Evolutionary conservation across 2,113 vertebrate species (phyloP).

Genomic region (Galemys pyrenaicus): DNA sequence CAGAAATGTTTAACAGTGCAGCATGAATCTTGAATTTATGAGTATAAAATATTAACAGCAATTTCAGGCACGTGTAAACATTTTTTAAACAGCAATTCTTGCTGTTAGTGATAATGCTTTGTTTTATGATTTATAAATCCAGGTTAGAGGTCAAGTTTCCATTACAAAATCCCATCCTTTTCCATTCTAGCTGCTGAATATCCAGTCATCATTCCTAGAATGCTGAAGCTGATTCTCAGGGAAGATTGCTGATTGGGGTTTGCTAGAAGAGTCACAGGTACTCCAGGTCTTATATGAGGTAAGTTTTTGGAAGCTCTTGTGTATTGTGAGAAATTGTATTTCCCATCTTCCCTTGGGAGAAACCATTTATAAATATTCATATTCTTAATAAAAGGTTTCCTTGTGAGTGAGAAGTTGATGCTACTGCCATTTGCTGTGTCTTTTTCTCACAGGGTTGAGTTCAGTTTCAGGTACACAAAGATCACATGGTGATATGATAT

Average conservation of each 20-base stretch:
- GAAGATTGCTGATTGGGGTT: background rate
- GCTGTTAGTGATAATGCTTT: background rate
- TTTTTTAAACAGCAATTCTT: background rate
- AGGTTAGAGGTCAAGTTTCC: background rate
- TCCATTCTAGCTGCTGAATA: background rate
- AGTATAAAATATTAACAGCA: background rate
- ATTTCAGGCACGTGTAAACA: conserved; percentile 26
- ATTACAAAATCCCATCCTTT: background rate
- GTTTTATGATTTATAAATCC: background rate
- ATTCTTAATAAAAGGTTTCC: background rate
- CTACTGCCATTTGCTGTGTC: background rate
- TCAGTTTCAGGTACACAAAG: background rate
- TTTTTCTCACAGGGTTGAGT: conserved; percentile 12
- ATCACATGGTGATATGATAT: background rate
- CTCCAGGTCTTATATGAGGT: background rate
- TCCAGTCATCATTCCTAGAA: background rate
- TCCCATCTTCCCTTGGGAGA: background rate
- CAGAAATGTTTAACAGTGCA: conserved; percentile 31
- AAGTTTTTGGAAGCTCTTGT: background rate
- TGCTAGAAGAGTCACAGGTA: background rate
- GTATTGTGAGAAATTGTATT: background rate
- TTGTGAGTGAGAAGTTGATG: background rate
- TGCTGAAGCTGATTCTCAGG: background rate
- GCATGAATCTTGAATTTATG: background rate
- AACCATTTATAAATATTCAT: conserved; percentile 12